Evolutionary conservation across 2,797 vertebrate species (phyloP).

Genomic region (Crocodylus rhombifer): DNA sequence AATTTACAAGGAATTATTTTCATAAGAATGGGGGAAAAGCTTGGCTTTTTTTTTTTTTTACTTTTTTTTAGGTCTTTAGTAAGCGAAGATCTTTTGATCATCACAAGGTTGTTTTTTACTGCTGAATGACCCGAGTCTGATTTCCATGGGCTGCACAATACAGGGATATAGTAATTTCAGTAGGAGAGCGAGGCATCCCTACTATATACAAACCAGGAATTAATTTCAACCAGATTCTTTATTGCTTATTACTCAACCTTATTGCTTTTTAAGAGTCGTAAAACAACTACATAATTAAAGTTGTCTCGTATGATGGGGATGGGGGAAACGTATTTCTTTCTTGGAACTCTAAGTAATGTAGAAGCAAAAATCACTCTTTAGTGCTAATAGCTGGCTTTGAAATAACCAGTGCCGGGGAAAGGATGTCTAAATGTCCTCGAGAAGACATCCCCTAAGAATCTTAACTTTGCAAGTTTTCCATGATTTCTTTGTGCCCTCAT

Average conservation of each 20-base stretch:
- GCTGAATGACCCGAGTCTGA: background rate
- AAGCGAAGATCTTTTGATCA: background rate
- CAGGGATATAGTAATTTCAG: background rate
- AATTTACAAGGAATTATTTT: background rate
- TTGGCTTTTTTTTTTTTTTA: background rate
- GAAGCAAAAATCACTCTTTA: background rate
- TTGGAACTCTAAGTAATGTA: background rate
- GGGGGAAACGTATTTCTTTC: too few relatives aligned
- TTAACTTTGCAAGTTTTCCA: background rate
- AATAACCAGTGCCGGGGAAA: background rate
- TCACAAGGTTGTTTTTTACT: background rate
- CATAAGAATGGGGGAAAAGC: background rate
- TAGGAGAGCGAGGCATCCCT: background rate
- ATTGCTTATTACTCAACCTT: background rate
- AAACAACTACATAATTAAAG: background rate
- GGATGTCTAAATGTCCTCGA: background rate
- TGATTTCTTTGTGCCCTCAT: background rate
- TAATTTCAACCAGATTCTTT: background rate
- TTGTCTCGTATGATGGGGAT: background rate
- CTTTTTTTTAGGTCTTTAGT: background rate
- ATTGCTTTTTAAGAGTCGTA: background rate
- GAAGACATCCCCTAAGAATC: background rate
- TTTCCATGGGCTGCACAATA: background rate
- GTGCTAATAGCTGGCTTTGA: accelerated
- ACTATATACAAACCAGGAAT: background rate